Conservation (phyloP, 2,888 invertebrate genomes). For the Harpalus rufipes region DNA sequence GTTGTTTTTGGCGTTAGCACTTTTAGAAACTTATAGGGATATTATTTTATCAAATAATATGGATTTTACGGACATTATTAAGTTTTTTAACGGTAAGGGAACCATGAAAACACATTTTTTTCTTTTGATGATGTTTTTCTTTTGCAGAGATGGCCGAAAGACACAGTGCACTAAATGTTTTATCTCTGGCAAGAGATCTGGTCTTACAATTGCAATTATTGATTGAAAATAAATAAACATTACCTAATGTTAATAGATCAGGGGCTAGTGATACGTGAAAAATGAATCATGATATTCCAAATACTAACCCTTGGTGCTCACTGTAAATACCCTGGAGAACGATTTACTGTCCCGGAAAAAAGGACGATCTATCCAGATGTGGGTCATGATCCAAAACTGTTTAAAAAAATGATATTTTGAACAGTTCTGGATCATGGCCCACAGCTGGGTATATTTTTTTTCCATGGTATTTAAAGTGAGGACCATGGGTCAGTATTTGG, state of each 20-base stretch:
- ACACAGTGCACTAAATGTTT: slow-evolving; percentile 90
- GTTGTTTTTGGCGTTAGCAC: slow-evolving; percentile 93
- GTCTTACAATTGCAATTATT: slow-evolving; percentile 93
- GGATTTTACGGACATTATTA: slow-evolving; percentile 99
- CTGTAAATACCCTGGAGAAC: too few species aligned
- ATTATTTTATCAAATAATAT: slow-evolving; percentile 96
- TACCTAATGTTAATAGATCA: slow-evolving; percentile 60
- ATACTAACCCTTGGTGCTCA: too few species aligned
- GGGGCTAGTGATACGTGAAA: too few species aligned
- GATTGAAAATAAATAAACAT: slow-evolving; percentile 89
- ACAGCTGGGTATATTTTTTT: too few species aligned
- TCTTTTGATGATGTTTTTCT: background rate
- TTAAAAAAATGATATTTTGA: too few species aligned
- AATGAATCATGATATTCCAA: too few species aligned
- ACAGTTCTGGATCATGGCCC: too few species aligned
- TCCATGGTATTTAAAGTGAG: too few species aligned
- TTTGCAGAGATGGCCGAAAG: slow-evolving; percentile 95
- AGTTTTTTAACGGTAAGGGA: slow-evolving; percentile 95
- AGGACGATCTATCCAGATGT: too few species aligned
- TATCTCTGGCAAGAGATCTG: slow-evolving; percentile 90
- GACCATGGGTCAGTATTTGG: too few species aligned
- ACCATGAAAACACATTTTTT: slow-evolving; percentile 17
- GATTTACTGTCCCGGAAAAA: too few species aligned
- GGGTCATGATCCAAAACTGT: too few species aligned
- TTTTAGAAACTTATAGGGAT: slow-evolving; percentile 95